A percentile compares a stretch with the other conserved stretches of the same genome.
phyloP scores from a whole-genome alignment of 2,888 invertebrate species.

The Ochropleura leucogaster region DNA sequence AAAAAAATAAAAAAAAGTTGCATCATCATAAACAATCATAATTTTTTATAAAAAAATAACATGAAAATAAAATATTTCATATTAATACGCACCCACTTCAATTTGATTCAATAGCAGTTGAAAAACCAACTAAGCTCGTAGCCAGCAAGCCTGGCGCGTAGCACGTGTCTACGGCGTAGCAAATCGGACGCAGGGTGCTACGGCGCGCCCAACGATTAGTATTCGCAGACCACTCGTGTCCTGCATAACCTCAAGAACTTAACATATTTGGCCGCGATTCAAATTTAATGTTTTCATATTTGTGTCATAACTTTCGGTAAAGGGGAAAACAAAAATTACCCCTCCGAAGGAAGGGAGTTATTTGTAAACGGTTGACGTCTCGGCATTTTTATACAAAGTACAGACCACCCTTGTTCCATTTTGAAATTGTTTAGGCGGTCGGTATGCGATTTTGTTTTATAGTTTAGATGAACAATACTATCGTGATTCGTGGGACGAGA shows the following conservation, averaged over 20 bases:
- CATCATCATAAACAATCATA: not conserved
- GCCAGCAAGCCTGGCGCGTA: slow-evolving; percentile 78
- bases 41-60: not conserved
- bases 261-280: slow-evolving; percentile 88
- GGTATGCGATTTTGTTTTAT: slow-evolving; percentile 82
- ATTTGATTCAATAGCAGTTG: slow-evolving; percentile 51
- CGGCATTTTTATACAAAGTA: slow-evolving; percentile 87
- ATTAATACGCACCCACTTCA: slow-evolving; percentile 34
- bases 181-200: slow-evolving; percentile 64
- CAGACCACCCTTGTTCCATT: slow-evolving; percentile 81
- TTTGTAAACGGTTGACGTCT: slow-evolving; percentile 88
- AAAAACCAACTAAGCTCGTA: slow-evolving; percentile 60
- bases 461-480: slow-evolving; percentile 75
- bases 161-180: slow-evolving; percentile 84
- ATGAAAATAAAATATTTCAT: slow-evolving; percentile 3
- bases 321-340: slow-evolving; percentile 87
- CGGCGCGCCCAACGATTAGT: slow-evolving; percentile 77
- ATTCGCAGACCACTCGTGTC: slow-evolving; percentile 79
- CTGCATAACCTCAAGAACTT: slow-evolving; percentile 82
- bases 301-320: slow-evolving; percentile 87
- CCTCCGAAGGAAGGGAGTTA: slow-evolving; percentile 83
- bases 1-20: not conserved
- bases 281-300: slow-evolving; percentile 89
- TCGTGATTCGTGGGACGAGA: slow-evolving; percentile 75
- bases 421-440: slow-evolving; percentile 86